A percentile compares a stretch with the other conserved stretches of the same genome.
Conservation (phyloP, 2,113 vertebrate species). For the Trogon melanurus region DNA sequence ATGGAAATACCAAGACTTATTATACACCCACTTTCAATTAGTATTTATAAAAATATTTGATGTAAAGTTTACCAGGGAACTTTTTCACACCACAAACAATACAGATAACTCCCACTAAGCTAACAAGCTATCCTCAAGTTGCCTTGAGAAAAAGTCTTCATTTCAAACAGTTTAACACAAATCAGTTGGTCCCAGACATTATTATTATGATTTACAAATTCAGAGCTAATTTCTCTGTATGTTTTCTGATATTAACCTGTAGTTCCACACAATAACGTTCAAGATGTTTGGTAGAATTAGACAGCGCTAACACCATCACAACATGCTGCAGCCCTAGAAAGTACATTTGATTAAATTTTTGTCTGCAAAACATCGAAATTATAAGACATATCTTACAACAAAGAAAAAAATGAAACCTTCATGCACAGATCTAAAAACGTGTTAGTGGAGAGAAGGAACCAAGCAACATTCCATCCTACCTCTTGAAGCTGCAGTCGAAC, state of each 20-base stretch:
- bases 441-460: neutral
- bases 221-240: neutral
- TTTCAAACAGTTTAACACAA: neutral
- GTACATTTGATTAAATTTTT: neutral
- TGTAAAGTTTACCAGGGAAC: conserved; percentile 39
- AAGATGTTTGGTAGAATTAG: neutral
- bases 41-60: conserved; percentile 54
- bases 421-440: neutral
- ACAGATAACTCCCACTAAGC: neutral
- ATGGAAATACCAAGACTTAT: conserved; percentile 50
- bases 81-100: conserved; percentile 37
- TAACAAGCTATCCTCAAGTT: conserved; percentile 23
- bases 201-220: neutral
- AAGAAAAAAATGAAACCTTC: neutral
- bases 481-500: conserved; percentile 91
- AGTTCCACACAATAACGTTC: neutral
- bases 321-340: neutral
- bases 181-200: neutral
- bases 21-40: conserved; percentile 56
- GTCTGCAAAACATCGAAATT: neutral
- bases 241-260: neutral
- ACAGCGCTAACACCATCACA: neutral
- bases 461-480: conserved; percentile 78
- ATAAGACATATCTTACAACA: neutral
- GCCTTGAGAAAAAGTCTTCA: neutral